phyloP scores from a whole-genome alignment of 2,888 invertebrate genomes.

The Pomacea canaliculata region DNA sequence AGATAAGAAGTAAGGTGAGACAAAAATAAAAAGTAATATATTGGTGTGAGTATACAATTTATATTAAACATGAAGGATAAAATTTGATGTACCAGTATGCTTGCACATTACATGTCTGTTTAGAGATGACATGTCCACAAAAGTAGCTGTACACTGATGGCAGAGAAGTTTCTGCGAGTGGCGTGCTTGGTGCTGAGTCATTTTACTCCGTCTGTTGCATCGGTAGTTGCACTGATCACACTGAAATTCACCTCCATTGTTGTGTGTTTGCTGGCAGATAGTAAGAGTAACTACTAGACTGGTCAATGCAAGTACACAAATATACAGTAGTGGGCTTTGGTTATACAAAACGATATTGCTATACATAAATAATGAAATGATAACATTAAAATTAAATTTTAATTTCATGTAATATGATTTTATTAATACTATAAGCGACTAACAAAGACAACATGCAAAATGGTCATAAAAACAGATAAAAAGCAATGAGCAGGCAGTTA shows the following conservation, averaged over 20 bases:
- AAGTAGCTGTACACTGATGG: slow-evolving; percentile 19
- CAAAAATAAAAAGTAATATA: too few relatives aligned
- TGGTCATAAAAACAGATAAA: too few relatives aligned
- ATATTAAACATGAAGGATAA: too few relatives aligned
- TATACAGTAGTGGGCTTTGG: too few relatives aligned
- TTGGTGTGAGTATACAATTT: too few relatives aligned
- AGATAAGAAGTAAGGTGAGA: too few relatives aligned
- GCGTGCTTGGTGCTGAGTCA: slow-evolving; percentile 15
- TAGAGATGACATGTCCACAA: slow-evolving; percentile 7
- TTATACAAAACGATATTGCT: too few relatives aligned
- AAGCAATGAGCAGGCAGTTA: too few relatives aligned
- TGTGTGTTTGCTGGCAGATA: slow-evolving; percentile 12
- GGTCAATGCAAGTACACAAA: background rate
- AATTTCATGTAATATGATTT: too few relatives aligned
- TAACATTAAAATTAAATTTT: background rate
- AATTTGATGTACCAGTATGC: slow-evolving; percentile 2
- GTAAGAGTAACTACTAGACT: background rate
- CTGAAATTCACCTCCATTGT: slow-evolving; percentile 5
- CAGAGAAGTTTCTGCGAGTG: slow-evolving; percentile 21
- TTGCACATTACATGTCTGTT: slow-evolving; percentile 17
- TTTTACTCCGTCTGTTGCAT: slow-evolving; percentile 6
- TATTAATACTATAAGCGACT: too few relatives aligned
- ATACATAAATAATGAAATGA: background rate
- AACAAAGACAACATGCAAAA: too few relatives aligned
- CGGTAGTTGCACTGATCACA: slow-evolving; percentile 24